phyloP scores from a whole-genome alignment of 2,113 vertebrate genomes.

The Sander lucioperca region DNA sequence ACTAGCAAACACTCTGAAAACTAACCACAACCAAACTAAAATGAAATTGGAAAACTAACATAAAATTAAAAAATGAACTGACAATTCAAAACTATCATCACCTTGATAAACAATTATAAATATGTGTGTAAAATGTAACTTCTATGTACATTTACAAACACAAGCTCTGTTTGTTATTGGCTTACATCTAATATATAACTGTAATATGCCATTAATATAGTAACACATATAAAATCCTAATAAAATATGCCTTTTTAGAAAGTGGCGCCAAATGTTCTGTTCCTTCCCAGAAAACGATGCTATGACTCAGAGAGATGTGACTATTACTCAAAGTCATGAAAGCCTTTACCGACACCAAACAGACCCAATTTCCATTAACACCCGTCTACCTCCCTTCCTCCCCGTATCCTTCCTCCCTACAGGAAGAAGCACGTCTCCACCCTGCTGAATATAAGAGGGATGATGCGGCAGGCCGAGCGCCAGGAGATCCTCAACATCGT shows the following conservation, averaged over 20 bases:
- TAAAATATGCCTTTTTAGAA: not conserved
- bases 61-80: too few relatives aligned
- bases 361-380: constrained; percentile 42
- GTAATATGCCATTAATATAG: too few relatives aligned
- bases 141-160: not conserved
- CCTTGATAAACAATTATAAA: too few relatives aligned
- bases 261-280: not conserved
- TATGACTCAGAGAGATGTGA: constrained; percentile 52
- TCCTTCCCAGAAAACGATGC: constrained; percentile 40
- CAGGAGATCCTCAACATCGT: constrained; percentile 91
- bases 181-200: not conserved
- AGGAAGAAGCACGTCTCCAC: constrained; percentile 91
- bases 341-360: constrained; percentile 31
- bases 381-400: constrained; percentile 29
- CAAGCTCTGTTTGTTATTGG: not conserved
- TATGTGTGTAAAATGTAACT: too few relatives aligned
- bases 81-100: too few relatives aligned
- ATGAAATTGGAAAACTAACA: not conserved
- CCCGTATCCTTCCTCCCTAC: constrained; percentile 41
- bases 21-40: too few relatives aligned
- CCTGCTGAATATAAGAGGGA: constrained; percentile 89
- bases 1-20: too few relatives aligned
- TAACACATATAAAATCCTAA: too few relatives aligned
- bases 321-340: constrained; percentile 12
- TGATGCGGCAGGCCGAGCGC: constrained; percentile 83